A percentile compares a stretch with the other conserved stretches of the same genome.
Evolutionary conservation across 2,888 invertebrate genomes (phyloP).

Genomic region (Apamea monoglypha): DNA sequence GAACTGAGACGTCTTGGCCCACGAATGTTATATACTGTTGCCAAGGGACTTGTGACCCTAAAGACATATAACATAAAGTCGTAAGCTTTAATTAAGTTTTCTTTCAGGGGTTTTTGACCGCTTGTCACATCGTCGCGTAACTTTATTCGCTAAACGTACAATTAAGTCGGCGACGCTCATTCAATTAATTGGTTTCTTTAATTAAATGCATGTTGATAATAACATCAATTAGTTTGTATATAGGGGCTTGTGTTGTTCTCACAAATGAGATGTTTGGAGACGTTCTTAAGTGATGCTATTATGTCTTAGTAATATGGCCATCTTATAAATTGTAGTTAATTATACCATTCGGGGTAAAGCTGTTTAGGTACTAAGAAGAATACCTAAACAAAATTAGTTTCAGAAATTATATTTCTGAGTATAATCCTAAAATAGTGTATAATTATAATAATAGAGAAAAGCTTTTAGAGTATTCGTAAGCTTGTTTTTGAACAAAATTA

Average conservation of each 20-base stretch:
- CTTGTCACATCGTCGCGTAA: constrained; percentile 43
- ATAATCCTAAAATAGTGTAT: background rate
- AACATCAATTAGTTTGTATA: constrained; percentile 45
- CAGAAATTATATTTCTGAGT: background rate
- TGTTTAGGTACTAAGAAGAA: background rate
- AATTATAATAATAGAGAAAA: background rate
- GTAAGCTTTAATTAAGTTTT: constrained; percentile 41
- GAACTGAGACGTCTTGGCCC: constrained; percentile 41
- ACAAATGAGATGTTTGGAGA: constrained; percentile 31
- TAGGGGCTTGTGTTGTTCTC: constrained; percentile 33
- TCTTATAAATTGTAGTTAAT: constrained; percentile 14
- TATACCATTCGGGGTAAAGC: constrained; percentile 2
- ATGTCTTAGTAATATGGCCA: constrained; percentile 14
- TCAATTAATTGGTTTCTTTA: constrained; percentile 50
- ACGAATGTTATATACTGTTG: constrained; percentile 35
- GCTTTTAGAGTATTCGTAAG: background rate
- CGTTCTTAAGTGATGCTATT: constrained; percentile 7
- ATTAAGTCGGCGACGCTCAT: constrained; percentile 34
- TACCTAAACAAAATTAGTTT: constrained; percentile 7
- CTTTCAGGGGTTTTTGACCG: constrained; percentile 35
- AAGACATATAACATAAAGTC: constrained; percentile 19
- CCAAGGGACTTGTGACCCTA: constrained; percentile 49
- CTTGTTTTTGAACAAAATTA: background rate
- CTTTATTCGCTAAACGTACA: constrained; percentile 27
- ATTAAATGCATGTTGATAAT: constrained; percentile 42